Evolutionary conservation across 2,888 invertebrate genomes (phyloP).

Genomic region (Synergus japonicus): DNA sequence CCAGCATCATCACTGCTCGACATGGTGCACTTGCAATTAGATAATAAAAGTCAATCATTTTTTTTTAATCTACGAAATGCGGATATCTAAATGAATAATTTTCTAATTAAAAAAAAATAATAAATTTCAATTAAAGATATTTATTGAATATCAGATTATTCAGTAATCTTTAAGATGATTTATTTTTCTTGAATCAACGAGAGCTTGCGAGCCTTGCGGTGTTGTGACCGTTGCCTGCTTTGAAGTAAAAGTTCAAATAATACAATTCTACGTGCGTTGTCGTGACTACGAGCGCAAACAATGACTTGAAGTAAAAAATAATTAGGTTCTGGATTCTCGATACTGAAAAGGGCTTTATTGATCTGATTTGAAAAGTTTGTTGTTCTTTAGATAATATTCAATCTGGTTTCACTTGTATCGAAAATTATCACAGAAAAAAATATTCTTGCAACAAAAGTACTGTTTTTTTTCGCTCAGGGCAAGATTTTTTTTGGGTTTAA

Average conservation of each 20-base stretch:
- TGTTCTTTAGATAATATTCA: too few relatives aligned
- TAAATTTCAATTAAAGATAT: neutral
- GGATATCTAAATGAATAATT: conserved; percentile 36
- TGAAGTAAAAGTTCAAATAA: neutral
- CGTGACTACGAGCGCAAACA: conserved; percentile 27
- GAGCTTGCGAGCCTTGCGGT: neutral
- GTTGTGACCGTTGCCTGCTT: conserved; percentile 1
- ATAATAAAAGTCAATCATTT: conserved; percentile 82
- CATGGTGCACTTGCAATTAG: conserved; percentile 83
- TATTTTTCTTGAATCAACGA: neutral
- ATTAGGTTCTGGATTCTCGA: conserved; percentile 6
- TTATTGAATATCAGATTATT: neutral
- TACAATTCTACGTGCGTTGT: conserved; percentile 26
- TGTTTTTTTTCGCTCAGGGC: too few relatives aligned
- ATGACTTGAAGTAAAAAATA: conserved; percentile 19
- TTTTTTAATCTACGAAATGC: neutral
- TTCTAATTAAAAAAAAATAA: neutral
- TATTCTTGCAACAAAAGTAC: too few relatives aligned
- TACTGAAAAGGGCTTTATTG: conserved; percentile 28
- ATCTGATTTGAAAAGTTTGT: neutral
- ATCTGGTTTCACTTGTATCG: neutral
- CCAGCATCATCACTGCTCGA: conserved; percentile 82
- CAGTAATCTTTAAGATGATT: neutral
- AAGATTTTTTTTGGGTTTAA: too few relatives aligned
- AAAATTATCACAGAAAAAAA: neutral